Evolutionary conservation across 1,140 invertebrate genomes (phyloP), one percentile per base, ranked within the genome.

Genomic region (Drosophila burlai): DNA sequence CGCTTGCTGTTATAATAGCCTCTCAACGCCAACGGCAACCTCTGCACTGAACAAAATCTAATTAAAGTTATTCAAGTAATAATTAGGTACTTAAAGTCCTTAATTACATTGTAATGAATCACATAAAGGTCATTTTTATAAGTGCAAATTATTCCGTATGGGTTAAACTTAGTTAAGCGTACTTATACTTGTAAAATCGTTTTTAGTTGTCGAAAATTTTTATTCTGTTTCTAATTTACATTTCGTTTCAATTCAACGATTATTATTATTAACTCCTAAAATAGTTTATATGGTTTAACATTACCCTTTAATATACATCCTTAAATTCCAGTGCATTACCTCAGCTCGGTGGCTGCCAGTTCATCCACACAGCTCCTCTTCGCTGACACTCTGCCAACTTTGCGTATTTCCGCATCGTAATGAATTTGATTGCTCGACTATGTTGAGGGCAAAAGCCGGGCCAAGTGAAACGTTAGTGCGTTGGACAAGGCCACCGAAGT

Each of bases 361-460:
- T 26, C n/a, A 49, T 13, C 15, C 36, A 38, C 55, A 10, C 18
- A 21, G 11, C 57, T 55, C 10, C 58, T 36, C 26, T 36, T 21
- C 42, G 16, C 42, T 29, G 45, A 45, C 34, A 55, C 40, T 31
- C 40, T 71, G 59, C n/a, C 76, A 71, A 77, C 74, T 79, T 72
- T 72, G 75, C 76, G 59, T 69, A 79, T 79, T 79, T 79, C 75
- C 76, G 59, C 64, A 64, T 71, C 76, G 52, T 61, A 77, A 78
- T 69, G 65, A 77, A 71, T 78, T 78, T 78, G 76, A 77, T 78
- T 77, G 76, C 76, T 69, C 64, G 64, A 55, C 57, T 46, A 61
- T 49, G 67, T 46, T 58, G 43, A 50, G 38, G 38, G 47, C 21
- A 18, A 43, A 36, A 11, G 11, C 40, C 24, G 42, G 40, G 21